Percentiles rank a stretch among this genome's conserved stretches.
phyloP scores from a whole-genome alignment of 2,113 vertebrate species.

The Cricetomys ansorgei region DNA sequence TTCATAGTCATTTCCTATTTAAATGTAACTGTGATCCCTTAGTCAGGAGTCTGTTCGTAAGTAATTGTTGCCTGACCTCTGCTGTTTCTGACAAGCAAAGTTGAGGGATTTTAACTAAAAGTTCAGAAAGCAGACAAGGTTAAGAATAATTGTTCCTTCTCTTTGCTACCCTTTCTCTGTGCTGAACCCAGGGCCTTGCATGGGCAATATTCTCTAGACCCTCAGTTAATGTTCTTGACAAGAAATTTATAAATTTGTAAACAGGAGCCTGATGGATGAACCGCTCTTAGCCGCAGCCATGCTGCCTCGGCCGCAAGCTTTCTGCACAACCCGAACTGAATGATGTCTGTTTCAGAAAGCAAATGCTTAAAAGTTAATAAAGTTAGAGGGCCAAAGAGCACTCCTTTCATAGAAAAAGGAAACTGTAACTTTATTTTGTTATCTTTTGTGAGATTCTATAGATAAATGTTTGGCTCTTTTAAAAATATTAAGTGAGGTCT shows the following conservation, averaged over 20 bases:
- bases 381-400: background rate
- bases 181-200: background rate
- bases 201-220: background rate
- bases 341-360: constrained; percentile 1
- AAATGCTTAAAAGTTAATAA: constrained; percentile 57
- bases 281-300: background rate
- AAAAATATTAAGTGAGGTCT: background rate
- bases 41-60: background rate
- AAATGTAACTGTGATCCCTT: background rate
- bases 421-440: constrained; percentile 26
- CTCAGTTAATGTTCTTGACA: background rate
- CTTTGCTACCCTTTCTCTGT: background rate
- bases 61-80: background rate
- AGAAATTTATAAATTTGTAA: background rate
- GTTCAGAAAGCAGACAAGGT: background rate
- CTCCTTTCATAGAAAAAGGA: background rate
- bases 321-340: background rate
- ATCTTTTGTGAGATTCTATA: constrained; percentile 5
- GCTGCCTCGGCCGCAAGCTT: background rate
- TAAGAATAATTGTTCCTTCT: background rate
- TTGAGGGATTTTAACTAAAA: background rate
- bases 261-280: background rate
- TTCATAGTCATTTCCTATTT: background rate
- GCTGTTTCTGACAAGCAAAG: constrained; percentile 25
- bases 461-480: background rate